Evolutionary conservation across 92 coral and sea anemone species (phyloP).

Genomic region (Micromussa lordhowensis): DNA sequence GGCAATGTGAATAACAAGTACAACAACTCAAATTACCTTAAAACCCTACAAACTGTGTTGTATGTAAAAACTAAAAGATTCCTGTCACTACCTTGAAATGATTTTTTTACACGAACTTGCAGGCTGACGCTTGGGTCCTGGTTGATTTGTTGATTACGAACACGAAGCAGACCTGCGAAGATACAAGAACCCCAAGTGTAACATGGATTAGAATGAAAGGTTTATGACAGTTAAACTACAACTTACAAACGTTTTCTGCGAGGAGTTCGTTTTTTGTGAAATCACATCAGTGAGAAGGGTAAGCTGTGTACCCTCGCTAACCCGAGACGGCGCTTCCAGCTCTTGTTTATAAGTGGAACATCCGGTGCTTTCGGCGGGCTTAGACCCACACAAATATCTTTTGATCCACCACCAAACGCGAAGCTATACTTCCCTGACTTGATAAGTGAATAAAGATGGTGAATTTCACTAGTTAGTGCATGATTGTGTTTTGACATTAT

Average conservation of each 20-base stretch:
- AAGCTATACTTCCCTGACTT: background rate
- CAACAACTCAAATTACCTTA: background rate
- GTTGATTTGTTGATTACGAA: background rate
- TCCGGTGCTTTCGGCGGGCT: background rate
- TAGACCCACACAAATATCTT: background rate
- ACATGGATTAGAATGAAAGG: background rate
- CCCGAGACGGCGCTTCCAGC: background rate
- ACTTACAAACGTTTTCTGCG: background rate
- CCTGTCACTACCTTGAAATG: background rate
- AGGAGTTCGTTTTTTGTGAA: background rate
- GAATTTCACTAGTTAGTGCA: background rate
- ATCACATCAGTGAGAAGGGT: background rate
- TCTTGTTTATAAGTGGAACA: background rate
- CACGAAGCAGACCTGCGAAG: background rate
- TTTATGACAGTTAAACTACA: too few relatives aligned
- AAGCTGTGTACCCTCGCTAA: background rate
- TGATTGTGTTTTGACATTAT: background rate
- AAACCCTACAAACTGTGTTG: background rate
- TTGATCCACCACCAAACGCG: background rate
- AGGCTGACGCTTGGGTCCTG: background rate
- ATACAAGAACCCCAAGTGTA: too few relatives aligned
- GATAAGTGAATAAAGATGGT: too few relatives aligned
- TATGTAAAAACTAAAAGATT: too few relatives aligned
- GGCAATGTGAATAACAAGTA: background rate
- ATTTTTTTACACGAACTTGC: background rate